A percentile compares a stretch with the other conserved stretches of the same genome.
Conservation (phyloP, 2,888 invertebrate species). For the Trilocha varians region DNA sequence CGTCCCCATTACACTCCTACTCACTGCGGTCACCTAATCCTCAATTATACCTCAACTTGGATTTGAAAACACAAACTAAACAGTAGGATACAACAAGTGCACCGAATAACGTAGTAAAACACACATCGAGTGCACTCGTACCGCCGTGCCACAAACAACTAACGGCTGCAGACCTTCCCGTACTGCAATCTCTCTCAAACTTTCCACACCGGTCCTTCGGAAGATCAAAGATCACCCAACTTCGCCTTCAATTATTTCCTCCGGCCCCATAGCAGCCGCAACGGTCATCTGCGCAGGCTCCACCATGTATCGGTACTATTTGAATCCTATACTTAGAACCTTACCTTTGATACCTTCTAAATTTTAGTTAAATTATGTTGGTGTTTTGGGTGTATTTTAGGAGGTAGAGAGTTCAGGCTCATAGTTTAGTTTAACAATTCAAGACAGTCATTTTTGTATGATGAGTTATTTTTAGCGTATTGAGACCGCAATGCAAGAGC, state of each 20-base stretch:
- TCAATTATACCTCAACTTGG: slow-evolving; percentile 30
- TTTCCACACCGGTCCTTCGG: slow-evolving; percentile 48
- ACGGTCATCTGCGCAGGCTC: slow-evolving; percentile 55
- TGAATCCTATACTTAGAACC: slow-evolving; percentile 68
- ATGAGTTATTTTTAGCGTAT: no score
- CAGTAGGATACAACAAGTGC: slow-evolving; percentile 43
- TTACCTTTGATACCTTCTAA: slow-evolving; percentile 50
- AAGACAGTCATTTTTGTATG: no score
- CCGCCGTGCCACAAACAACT: slow-evolving; percentile 51
- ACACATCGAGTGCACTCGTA: slow-evolving; percentile 54
- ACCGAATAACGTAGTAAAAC: slow-evolving; percentile 43
- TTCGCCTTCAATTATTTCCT: slow-evolving; percentile 49
- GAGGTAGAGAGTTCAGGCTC: slow-evolving; percentile 5
- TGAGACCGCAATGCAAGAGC: no score
- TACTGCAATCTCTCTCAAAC: slow-evolving; percentile 49
- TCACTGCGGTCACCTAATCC: slow-evolving; percentile 64
- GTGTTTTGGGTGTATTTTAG: slow-evolving; percentile 32
- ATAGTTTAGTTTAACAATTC: background rate
- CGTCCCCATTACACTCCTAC: slow-evolving; percentile 48
- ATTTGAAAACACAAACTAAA: slow-evolving; percentile 28
- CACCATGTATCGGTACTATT: slow-evolving; percentile 70
- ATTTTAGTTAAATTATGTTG: slow-evolving; percentile 40
- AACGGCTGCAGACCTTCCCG: slow-evolving; percentile 41
- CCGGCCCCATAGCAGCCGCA: slow-evolving; percentile 62
- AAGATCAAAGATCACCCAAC: slow-evolving; percentile 48